These are phyloP conservation scores for Cyprinodon variegatus DNA, from an alignment of 2,113 vertebrate species.

Conservation along the genomic window DNA sequence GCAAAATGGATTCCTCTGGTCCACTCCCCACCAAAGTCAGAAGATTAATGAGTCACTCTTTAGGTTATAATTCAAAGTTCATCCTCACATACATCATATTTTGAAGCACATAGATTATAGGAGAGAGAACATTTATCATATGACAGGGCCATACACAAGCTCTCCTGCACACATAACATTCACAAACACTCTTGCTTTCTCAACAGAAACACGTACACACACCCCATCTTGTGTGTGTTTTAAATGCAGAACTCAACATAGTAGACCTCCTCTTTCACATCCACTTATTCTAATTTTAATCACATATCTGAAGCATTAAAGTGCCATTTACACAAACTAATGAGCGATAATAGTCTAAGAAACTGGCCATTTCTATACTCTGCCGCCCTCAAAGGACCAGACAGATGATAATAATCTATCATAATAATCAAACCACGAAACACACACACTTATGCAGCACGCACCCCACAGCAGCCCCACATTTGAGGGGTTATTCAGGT, in stretches of 20 bases:
- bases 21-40: conserved; percentile 79
- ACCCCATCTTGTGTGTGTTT: conserved; percentile 29
- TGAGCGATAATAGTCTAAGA: conserved; percentile 72
- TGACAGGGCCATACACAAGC: conserved; percentile 76
- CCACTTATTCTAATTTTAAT: conserved; percentile 74
- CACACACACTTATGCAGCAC: neutral
- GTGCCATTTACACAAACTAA: conserved; percentile 70
- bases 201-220: conserved; percentile 30
- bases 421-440: conserved; percentile 64
- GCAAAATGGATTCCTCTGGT: conserved; percentile 77
- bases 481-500: conserved; percentile 8
- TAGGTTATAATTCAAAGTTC: conserved; percentile 89
- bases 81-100: conserved; percentile 89
- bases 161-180: conserved; percentile 61
- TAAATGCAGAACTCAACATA: conserved; percentile 53
- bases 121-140: conserved; percentile 86
- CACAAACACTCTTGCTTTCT: conserved; percentile 7
- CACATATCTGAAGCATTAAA: conserved; percentile 73
- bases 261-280: conserved; percentile 66
- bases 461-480: no score
- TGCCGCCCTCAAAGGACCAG: conserved; percentile 53
- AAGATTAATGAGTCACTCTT: conserved; percentile 87
- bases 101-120: conserved; percentile 89
- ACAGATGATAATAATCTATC: conserved; percentile 68
- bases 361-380: conserved; percentile 61